These are phyloP conservation scores for Melanostoma mellinum DNA, from an alignment of 2,888 invertebrate genomes.

Conservation along the genomic window DNA sequence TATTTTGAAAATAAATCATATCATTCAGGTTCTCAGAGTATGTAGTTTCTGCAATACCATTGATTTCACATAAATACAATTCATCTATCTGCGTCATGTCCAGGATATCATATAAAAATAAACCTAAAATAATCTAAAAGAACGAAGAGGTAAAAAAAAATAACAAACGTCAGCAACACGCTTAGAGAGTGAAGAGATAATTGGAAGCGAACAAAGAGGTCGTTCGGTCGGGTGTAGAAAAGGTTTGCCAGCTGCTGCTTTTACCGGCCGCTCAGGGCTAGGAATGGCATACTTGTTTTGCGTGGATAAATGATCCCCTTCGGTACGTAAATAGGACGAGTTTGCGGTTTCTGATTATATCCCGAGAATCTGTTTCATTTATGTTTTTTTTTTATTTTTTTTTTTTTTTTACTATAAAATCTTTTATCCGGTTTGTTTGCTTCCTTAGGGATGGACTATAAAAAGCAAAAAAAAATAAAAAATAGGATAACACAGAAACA, in stretches of 20 bases:
- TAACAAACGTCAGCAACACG: constrained; percentile 35
- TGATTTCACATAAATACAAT: constrained; percentile 7
- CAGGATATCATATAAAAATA: constrained; percentile 16
- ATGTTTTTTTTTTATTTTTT: constrained; percentile 37
- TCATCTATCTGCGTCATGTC: constrained; percentile 15
- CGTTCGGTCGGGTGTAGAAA: constrained; percentile 49
- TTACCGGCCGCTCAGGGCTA: constrained; percentile 31
- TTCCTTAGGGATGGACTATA: constrained; percentile 39
- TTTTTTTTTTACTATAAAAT: constrained; percentile 22
- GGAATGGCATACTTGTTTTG: constrained; percentile 53
- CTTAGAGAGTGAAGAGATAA: constrained; percentile 38
- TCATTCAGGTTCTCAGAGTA: background rate
- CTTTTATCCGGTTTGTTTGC: constrained; percentile 58
- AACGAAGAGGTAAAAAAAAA: constrained; percentile 2
- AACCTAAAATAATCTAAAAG: constrained; percentile 11
- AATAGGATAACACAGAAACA: constrained; percentile 22
- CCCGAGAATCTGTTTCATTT: constrained; percentile 53
- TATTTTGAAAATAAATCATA: background rate
- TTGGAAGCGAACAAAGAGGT: constrained; percentile 64
- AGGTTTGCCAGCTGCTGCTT: constrained; percentile 46
- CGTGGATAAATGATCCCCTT: constrained; percentile 57
- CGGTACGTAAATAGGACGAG: constrained; percentile 67
- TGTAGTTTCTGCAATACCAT: background rate
- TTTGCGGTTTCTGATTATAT: constrained; percentile 66
- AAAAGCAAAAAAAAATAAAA: constrained; percentile 6